A percentile compares a stretch with the other conserved stretches of the same genome.
These are phyloP conservation scores for Apis cerana DNA, from an alignment of 1,140 invertebrate species.

Conservation along the genomic window DNA sequence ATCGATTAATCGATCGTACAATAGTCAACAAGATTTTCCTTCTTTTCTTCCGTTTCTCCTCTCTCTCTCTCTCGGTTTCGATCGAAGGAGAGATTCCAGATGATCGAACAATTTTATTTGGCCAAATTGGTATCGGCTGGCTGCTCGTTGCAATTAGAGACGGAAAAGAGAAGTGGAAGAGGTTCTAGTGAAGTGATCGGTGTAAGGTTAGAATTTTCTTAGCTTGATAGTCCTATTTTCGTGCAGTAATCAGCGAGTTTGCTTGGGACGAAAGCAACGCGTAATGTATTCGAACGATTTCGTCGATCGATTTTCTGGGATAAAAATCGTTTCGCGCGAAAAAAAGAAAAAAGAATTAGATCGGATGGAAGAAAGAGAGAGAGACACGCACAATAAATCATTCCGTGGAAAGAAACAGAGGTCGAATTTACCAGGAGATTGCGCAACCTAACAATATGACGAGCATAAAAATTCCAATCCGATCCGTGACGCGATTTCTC, in stretches of 20 bases:
- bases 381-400: background rate
- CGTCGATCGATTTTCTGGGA: background rate
- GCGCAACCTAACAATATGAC: background rate
- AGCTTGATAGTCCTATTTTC: slow-evolving; percentile 15
- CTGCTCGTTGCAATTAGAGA: slow-evolving; percentile 13
- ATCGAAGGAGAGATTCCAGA: too few relatives aligned
- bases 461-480: slow-evolving; percentile 25
- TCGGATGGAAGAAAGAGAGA: background rate
- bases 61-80: too few relatives aligned
- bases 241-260: slow-evolving; percentile 14
- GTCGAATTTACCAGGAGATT: background rate
- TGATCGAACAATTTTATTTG: too few relatives aligned
- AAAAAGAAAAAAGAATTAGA: too few relatives aligned
- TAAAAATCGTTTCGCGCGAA: too few relatives aligned
- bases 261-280: background rate
- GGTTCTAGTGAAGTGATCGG: background rate
- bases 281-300: too few relatives aligned
- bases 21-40: background rate
- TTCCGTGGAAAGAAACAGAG: background rate
- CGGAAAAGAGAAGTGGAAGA: slow-evolving; percentile 3
- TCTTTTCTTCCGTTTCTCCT: too few relatives aligned
- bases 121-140: background rate
- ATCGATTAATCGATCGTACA: slow-evolving; percentile 37
- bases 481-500: background rate
- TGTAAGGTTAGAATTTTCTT: background rate